phyloP scores from a whole-genome alignment of 1,140 invertebrate species.

The Popillia japonica region DNA sequence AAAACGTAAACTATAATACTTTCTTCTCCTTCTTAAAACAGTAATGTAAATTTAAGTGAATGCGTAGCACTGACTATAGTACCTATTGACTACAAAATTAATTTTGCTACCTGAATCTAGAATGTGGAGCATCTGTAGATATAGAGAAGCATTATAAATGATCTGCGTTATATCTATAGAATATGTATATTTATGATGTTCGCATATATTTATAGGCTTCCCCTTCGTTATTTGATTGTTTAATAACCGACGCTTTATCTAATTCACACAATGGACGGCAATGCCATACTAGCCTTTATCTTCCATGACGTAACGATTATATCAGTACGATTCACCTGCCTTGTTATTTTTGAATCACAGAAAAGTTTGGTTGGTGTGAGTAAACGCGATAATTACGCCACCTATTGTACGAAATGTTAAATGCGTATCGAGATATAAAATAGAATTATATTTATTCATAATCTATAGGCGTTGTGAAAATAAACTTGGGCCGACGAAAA shows the following conservation, averaged over 20 bases:
- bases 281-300: neutral
- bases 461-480: conserved; percentile 5
- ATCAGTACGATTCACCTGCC: neutral
- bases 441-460: conserved; percentile 16
- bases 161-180: too few species aligned
- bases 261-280: neutral
- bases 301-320: neutral
- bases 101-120: too few species aligned
- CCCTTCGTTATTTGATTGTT: neutral
- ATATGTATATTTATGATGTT: too few species aligned
- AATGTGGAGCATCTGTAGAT: too few species aligned
- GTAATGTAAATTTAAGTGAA: too few species aligned
- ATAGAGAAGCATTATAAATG: too few species aligned
- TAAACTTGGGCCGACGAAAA: conserved; percentile 4
- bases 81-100: too few species aligned
- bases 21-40: too few species aligned
- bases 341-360: neutral
- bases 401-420: neutral
- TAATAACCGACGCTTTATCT: conserved; percentile 1
- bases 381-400: neutral
- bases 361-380: neutral
- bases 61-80: too few species aligned
- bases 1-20: too few species aligned
- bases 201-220: neutral
- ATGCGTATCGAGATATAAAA: neutral